Conservation (phyloP, 2,888 invertebrate genomes). For the Drosophila subsilvestris region DNA sequence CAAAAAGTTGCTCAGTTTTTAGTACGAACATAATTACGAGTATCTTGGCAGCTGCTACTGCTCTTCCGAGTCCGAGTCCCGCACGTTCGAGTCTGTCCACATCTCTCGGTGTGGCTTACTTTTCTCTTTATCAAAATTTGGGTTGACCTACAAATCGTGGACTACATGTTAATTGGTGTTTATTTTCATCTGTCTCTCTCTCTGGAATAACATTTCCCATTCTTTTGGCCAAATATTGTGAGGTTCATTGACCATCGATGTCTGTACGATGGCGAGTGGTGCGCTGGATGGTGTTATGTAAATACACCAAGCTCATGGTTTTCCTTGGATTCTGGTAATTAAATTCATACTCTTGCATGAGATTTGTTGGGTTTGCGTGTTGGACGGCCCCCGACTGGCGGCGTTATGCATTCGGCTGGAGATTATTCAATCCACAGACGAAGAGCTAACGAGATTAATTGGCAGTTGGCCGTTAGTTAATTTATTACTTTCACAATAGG, state of each 20-base stretch:
- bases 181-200: slow-evolving; percentile 17
- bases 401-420: slow-evolving; percentile 25
- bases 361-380: slow-evolving; percentile 31
- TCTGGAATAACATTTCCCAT: slow-evolving; percentile 25
- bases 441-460: slow-evolving; percentile 44
- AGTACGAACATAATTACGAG: slow-evolving; percentile 33
- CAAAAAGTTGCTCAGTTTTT: slow-evolving; percentile 26
- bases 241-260: slow-evolving; percentile 35
- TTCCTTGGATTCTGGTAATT: slow-evolving; percentile 33
- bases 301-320: slow-evolving; percentile 8
- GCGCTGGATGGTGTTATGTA: slow-evolving; percentile 26
- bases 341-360: slow-evolving; percentile 49
- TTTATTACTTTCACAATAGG: slow-evolving; percentile 50
- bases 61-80: not conserved
- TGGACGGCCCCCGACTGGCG: not conserved
- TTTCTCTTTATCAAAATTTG: slow-evolving; percentile 36
- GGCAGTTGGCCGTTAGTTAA: slow-evolving; percentile 45
- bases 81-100: not conserved
- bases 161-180: slow-evolving; percentile 33
- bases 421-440: slow-evolving; percentile 43
- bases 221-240: slow-evolving; percentile 15
- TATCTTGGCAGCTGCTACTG: slow-evolving; percentile 3
- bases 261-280: not conserved
- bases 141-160: slow-evolving; percentile 50
- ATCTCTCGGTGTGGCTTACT: slow-evolving; percentile 27